Evolutionary conservation across 2,797 vertebrate species (phyloP), one percentile per base, ranked within the genome.

Genomic region (Margarornis squamiger): DNA sequence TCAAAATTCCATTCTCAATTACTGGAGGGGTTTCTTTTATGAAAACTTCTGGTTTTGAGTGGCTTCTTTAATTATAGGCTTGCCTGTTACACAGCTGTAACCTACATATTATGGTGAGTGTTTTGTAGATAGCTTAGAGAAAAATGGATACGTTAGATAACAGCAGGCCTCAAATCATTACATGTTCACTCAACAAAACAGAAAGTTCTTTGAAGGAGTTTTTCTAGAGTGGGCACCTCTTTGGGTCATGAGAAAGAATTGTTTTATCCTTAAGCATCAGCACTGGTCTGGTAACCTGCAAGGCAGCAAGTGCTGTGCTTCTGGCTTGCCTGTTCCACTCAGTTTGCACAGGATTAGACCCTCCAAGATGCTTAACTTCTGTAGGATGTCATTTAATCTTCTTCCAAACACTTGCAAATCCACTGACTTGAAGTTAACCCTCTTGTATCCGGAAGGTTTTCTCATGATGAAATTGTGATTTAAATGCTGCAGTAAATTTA

Each of bases 41-140:
- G 73, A 91, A 92, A 96, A 93, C 92, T 93, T 94, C 23, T 88
- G 75, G 0, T 73, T 97, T 96, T 95, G 74, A 95, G 92, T 91
- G 84, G 61, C 91, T 92, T 92, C 94, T 96, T 96, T 96, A 97
- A 96, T 96, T 96, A 96, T 9, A 94, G 90, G 45, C 90, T 93
- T 91, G 86, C 54, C 92, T 73, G 63, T 93, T 94, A 59, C 78
- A 71, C 57, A 63, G 59, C 86, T 92, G 52, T 93, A 91, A 91
- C 86, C 95, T 93, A 88, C 23, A 9, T 70, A 78, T 93, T 86
- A 72, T 43, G 18, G 82, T 48, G 86, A 88, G 75, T 95, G 90
- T 34, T 95, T 90, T 93, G 71, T 95, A 90, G 95, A 79, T 91
- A 71, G 59, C 90, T 73, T 91, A 68, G 58, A 91, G 74, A 90